A percentile compares a stretch with the other conserved stretches of the same genome.
Evolutionary conservation across 2,113 vertebrate species (phyloP).

Genomic region (Caretta caretta): DNA sequence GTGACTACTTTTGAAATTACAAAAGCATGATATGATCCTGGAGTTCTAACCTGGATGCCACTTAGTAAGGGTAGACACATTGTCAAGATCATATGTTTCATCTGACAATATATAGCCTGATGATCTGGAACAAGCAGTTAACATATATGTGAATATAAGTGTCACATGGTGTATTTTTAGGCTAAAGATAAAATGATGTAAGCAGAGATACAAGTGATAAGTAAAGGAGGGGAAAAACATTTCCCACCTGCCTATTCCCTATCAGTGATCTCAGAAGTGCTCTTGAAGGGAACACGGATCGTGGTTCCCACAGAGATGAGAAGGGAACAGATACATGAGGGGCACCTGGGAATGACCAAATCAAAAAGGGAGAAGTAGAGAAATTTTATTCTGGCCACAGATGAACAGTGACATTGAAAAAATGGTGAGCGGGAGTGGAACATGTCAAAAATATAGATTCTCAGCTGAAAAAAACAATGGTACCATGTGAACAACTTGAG

Average conservation of each 20-base stretch:
- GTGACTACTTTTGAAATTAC: not conserved
- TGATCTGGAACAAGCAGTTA: not conserved
- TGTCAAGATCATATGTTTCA: too few relatives aligned
- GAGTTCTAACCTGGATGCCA: not conserved
- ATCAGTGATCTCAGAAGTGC: not conserved
- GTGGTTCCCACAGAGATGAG: too few relatives aligned
- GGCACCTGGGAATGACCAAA: too few relatives aligned
- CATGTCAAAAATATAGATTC: not conserved
- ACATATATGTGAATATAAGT: not conserved
- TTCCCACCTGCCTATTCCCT: not conserved
- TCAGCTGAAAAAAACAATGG: not conserved
- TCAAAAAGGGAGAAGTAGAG: too few relatives aligned
- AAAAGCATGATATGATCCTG: not conserved
- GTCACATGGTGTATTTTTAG: not conserved
- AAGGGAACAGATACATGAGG: too few relatives aligned
- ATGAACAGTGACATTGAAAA: not conserved
- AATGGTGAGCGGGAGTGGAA: not conserved
- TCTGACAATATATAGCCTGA: too few relatives aligned
- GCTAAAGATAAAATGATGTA: not conserved
- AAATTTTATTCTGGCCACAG: not conserved
- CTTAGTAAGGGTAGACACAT: not conserved
- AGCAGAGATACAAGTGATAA: not conserved
- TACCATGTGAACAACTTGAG: not conserved
- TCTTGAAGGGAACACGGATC: too few relatives aligned
- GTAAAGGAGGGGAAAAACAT: not conserved